Conservation (phyloP, 2,113 vertebrate genomes). For the Hippolais icterina region DNA sequence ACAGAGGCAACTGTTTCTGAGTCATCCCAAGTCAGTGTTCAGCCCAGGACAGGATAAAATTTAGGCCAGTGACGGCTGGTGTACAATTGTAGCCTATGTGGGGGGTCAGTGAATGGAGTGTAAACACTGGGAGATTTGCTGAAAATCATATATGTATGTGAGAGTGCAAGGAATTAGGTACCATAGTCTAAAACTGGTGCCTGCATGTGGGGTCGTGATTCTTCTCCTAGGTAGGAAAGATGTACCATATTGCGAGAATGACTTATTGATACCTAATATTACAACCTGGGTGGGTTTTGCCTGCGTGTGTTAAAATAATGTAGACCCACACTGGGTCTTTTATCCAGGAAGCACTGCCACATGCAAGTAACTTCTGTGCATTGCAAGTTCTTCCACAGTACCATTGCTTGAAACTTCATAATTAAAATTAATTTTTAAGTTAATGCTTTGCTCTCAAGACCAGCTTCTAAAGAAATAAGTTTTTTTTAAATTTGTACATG, state of each 20-base stretch:
- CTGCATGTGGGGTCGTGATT: neutral
- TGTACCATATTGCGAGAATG: neutral
- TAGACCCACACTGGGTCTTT: neutral
- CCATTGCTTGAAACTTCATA: neutral
- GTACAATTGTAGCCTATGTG: neutral
- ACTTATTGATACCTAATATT: neutral
- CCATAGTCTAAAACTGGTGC: neutral
- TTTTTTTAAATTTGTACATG: neutral
- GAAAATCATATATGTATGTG: neutral
- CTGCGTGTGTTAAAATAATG: neutral
- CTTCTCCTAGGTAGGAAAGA: neutral
- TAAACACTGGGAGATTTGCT: neutral
- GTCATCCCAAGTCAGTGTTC: neutral
- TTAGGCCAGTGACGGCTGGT: neutral
- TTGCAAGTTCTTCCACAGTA: neutral
- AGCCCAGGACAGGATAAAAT: neutral
- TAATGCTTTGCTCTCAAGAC: neutral
- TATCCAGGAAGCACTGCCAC: neutral
- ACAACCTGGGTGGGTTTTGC: neutral
- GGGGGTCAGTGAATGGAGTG: neutral
- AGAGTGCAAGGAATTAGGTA: neutral
- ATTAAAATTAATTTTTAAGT: neutral
- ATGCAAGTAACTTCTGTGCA: neutral
- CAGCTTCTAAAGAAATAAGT: neutral
- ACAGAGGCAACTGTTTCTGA: neutral